These are phyloP conservation scores for Hyles vespertilio DNA, from an alignment of 1,140 invertebrate genomes.

Conservation along the genomic window DNA sequence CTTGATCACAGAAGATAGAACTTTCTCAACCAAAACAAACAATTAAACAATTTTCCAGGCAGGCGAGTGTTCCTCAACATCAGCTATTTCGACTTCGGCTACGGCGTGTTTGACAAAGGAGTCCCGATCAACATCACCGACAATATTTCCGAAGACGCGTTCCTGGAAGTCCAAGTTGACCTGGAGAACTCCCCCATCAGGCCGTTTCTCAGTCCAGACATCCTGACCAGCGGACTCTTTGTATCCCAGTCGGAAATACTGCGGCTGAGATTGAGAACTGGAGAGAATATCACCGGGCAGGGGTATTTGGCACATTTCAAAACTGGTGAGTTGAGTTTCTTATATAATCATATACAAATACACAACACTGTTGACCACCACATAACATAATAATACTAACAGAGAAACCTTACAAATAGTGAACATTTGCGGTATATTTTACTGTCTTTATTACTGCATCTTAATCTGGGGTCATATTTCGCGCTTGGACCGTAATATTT, in stretches of 20 bases:
- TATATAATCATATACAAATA: neutral
- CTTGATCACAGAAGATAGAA: too few species aligned
- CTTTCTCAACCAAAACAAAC: too few species aligned
- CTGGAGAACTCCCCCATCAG: conserved; percentile 60
- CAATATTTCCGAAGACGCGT: conserved; percentile 56
- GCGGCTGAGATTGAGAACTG: conserved; percentile 76
- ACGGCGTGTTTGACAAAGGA: conserved; percentile 55
- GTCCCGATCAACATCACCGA: conserved; percentile 46
- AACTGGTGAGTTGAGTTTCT: conserved; percentile 65
- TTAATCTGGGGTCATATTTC: too few species aligned
- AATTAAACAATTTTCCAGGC: conserved; percentile 46
- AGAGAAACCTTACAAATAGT: too few species aligned
- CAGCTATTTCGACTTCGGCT: conserved; percentile 76
- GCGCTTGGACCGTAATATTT: too few species aligned
- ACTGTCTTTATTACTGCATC: too few species aligned
- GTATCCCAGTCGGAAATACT: conserved; percentile 78
- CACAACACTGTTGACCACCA: neutral
- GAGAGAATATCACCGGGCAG: conserved; percentile 73
- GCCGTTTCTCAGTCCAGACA: conserved; percentile 69
- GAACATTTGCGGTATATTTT: too few species aligned
- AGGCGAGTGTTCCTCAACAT: conserved; percentile 82
- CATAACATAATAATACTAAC: too few species aligned
- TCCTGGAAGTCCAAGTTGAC: conserved; percentile 76
- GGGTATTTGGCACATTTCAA: conserved; percentile 80
- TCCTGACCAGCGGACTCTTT: conserved; percentile 78